Conservation (phyloP, 1,140 invertebrate species). For the Acyrthosiphon pisum region DNA sequence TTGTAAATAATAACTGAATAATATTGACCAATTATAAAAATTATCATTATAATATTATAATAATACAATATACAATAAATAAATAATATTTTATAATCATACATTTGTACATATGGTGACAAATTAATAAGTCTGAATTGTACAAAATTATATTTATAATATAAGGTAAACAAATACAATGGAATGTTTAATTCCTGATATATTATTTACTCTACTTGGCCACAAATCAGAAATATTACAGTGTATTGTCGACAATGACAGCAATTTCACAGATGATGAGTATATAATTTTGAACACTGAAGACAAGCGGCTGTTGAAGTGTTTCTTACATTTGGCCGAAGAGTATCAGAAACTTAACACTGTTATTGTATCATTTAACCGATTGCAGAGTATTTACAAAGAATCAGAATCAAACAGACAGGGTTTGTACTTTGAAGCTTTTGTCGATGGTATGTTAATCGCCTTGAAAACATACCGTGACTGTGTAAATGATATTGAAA, state of each 20-base stretch:
- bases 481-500: constrained; percentile 33
- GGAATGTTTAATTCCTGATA: constrained; percentile 48
- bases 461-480: neutral
- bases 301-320: neutral
- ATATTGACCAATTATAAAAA: neutral
- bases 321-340: constrained; percentile 16
- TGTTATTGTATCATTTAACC: neutral
- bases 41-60: no score
- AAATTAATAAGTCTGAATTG: neutral
- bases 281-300: constrained; percentile 24
- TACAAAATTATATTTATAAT: neutral
- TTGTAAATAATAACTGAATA: neutral
- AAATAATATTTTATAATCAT: no score
- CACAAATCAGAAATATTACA: constrained; percentile 37
- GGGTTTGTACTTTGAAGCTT: constrained; percentile 4
- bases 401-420: neutral
- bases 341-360: neutral
- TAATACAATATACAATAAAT: no score
- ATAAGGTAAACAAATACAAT: neutral
- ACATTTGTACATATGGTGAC: neutral
- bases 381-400: neutral
- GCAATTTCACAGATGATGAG: constrained; percentile 26
- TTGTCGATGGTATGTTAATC: constrained; percentile 11
- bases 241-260: neutral
- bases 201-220: constrained; percentile 36